Percentiles rank a stretch among this genome's conserved stretches.
Conservation (phyloP, 2,888 invertebrate species). For the Ramazzottius varieornatus region DNA sequence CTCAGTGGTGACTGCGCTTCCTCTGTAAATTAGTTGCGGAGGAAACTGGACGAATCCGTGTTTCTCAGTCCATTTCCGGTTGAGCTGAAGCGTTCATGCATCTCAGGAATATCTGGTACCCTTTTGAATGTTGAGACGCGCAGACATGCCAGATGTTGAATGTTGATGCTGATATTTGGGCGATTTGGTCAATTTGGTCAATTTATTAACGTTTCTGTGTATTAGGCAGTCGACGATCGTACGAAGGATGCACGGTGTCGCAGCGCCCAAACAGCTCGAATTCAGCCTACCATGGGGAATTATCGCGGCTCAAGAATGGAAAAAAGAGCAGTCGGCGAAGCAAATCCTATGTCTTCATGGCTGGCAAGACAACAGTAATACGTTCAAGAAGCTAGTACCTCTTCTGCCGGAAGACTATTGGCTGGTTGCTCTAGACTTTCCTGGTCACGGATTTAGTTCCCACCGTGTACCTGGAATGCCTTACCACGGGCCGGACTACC, state of each 20-base stretch:
- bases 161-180: too few relatives aligned
- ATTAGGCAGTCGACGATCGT: too few relatives aligned
- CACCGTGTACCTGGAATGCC: slow-evolving; percentile 28
- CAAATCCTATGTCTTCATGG: neutral
- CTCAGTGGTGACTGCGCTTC: too few relatives aligned
- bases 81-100: too few relatives aligned
- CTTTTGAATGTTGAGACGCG: too few relatives aligned
- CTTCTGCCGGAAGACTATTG: neutral
- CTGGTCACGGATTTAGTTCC: slow-evolving; percentile 34
- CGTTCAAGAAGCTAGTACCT: neutral
- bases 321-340: neutral
- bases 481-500: slow-evolving; percentile 31
- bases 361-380: slow-evolving; percentile 1
- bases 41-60: too few relatives aligned
- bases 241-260: neutral
- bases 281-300: neutral
- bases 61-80: too few relatives aligned
- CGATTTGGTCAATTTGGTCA: too few relatives aligned
- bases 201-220: too few relatives aligned
- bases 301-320: slow-evolving; percentile 1
- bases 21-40: too few relatives aligned
- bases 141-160: too few relatives aligned
- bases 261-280: neutral
- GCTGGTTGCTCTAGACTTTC: slow-evolving; percentile 24
- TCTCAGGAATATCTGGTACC: too few relatives aligned